phyloP scores from a whole-genome alignment of 2,113 vertebrate species.

The Catharus fuscescens region DNA sequence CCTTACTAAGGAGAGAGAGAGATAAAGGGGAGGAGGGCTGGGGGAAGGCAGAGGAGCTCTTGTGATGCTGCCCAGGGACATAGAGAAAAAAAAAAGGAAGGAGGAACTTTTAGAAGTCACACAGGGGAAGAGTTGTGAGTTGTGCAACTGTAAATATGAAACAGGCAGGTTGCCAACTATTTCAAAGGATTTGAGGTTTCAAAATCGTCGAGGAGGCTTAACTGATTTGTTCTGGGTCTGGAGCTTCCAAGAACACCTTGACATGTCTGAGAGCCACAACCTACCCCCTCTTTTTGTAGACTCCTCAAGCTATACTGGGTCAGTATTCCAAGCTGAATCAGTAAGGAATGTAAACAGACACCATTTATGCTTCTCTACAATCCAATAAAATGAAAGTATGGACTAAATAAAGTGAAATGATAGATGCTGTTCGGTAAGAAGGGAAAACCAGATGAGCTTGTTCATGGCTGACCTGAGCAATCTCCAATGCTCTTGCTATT shows the following conservation, averaged over 20 bases:
- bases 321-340: slow-evolving; percentile 6
- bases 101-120: slow-evolving; percentile 40
- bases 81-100: slow-evolving; percentile 34
- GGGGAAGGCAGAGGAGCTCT: neutral
- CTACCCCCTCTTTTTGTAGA: neutral
- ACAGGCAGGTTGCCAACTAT: slow-evolving; percentile 10
- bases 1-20: neutral
- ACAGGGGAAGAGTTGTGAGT: slow-evolving; percentile 46
- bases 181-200: slow-evolving; percentile 62
- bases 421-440: neutral
- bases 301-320: slow-evolving; percentile 11
- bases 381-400: slow-evolving; percentile 27
- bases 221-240: slow-evolving; percentile 14
- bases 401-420: slow-evolving; percentile 14
- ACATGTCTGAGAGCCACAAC: neutral
- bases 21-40: neutral
- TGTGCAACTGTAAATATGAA: slow-evolving; percentile 38
- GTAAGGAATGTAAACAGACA: slow-evolving; percentile 51
- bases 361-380: neutral
- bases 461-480: neutral
- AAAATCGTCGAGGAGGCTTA: slow-evolving; percentile 28
- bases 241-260: slow-evolving; percentile 51
- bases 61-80: slow-evolving; percentile 2
- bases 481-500: neutral
- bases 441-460: neutral